phyloP scores from a whole-genome alignment of 2,113 vertebrate species.

The Myiagra hebetior region DNA sequence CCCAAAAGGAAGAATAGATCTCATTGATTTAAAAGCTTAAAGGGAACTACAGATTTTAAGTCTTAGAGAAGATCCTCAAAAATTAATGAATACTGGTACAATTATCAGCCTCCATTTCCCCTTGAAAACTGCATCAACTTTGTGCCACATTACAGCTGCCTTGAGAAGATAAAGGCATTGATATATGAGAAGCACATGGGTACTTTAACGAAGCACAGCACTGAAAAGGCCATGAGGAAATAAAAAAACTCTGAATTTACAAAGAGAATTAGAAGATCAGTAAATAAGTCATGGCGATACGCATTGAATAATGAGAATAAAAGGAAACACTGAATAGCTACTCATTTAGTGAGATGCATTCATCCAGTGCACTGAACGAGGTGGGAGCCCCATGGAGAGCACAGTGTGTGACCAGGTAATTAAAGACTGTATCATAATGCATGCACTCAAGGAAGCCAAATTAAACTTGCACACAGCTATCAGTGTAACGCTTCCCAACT shows the following conservation, averaged over 20 bases:
- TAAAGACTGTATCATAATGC: conserved; percentile 46
- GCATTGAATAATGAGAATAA: conserved; percentile 21
- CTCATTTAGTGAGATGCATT: conserved; percentile 31
- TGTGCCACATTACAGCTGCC: neutral
- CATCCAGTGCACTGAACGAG: neutral
- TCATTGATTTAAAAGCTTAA: neutral
- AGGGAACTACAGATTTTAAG: neutral
- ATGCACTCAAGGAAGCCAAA: conserved; percentile 40
- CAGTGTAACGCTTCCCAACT: neutral
- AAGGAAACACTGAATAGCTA: conserved; percentile 10
- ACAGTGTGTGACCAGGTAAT: conserved; percentile 38
- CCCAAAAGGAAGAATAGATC: neutral
- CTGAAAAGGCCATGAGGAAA: neutral
- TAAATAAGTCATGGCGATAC: conserved; percentile 44
- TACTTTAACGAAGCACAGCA: neutral
- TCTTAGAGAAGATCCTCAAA: neutral
- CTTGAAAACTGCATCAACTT: neutral
- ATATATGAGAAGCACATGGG: neutral
- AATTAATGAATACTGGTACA: neutral
- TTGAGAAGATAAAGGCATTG: neutral
- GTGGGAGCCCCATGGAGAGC: conserved; percentile 17
- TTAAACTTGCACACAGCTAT: conserved; percentile 28
- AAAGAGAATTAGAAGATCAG: conserved; percentile 46
- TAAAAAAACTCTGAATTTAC: conserved; percentile 18
- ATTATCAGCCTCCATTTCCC: neutral